These are phyloP conservation scores for Orchesella cincta DNA, from an alignment of 1,140 invertebrate species.

Conservation along the genomic window DNA sequence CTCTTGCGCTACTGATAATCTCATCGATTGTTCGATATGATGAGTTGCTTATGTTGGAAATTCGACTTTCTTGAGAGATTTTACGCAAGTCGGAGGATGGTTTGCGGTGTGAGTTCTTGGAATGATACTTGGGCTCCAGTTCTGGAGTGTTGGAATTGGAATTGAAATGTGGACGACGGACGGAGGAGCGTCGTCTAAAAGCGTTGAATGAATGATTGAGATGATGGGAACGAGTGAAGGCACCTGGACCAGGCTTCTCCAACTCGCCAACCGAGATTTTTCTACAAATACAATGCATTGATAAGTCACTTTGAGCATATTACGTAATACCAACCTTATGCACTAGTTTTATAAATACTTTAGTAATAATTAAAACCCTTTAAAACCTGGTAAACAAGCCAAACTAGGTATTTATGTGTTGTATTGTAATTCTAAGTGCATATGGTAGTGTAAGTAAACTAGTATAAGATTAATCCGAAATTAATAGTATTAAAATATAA, in stretches of 20 bases:
- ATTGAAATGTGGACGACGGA: not conserved
- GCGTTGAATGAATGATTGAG: not conserved
- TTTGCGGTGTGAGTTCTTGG: not conserved
- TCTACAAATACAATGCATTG: too few species aligned
- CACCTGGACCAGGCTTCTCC: not conserved
- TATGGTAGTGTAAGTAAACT: too few species aligned
- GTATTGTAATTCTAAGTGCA: too few species aligned
- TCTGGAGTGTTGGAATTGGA: too few species aligned
- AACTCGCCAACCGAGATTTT: not conserved
- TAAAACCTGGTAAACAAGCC: too few species aligned
- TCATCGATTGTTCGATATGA: constrained; percentile 13
- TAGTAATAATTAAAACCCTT: too few species aligned
- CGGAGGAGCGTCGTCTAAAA: not conserved
- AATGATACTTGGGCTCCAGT: not conserved
- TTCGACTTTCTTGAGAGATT: constrained; percentile 4
- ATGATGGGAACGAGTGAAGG: not conserved
- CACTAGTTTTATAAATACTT: too few species aligned
- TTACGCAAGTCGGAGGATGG: not conserved
- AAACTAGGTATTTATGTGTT: too few species aligned
- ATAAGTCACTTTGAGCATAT: too few species aligned
- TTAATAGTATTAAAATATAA: too few species aligned
- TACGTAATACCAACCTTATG: too few species aligned
- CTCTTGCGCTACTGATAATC: not conserved
- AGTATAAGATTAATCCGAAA: too few species aligned
- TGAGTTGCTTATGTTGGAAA: not conserved